Evolutionary conservation across 2,113 vertebrate species (phyloP), one percentile per base, ranked within the genome.

Genomic region (Poecilia latipinna): DNA sequence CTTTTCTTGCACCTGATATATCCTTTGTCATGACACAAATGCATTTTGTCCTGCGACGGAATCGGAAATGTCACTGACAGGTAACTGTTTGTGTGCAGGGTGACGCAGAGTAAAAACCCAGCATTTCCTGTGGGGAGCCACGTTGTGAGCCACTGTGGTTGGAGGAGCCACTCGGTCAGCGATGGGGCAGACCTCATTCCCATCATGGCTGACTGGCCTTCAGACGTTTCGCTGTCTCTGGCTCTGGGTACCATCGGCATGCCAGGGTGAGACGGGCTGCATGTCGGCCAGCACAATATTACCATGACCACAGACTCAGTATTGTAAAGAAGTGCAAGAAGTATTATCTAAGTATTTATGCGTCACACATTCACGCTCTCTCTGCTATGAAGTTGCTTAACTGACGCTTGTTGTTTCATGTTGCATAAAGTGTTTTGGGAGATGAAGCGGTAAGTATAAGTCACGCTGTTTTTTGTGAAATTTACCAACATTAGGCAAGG

Each of bases 241-340:
- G 94, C 95, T 82, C 88, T 98, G 82, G 97, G 97, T 8, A 71
- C 87, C 0, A 10, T 96, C 48, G 96, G 97, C 68, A 96, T 97
- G 96, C 91, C 97, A 3, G 97, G 96, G 97, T 98, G 82, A 74
- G 79, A 10, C 35, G 8, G 39, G 2, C 54, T 26, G 13, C 17
- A 11, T 2, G 17, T 48, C 6, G 42, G 42, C 12, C 42, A 3
- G 12, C 42, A 44, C 42, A 44, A 44, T 1, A 44, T 54, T 7
- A 54, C 48, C 17, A 54, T 54, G 2, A 22, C 22, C 48, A 54
- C 48, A 51, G 19, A 19, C 17, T 51, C 48, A 17, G 4, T 48
- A 48, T 19, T 15, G 3, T 4, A 44, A 13, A 44, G 42, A 44
- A 44, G 12, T 11, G 44, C 44, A 48, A 15, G 5, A 15, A 15